Evolutionary conservation across 2,797 vertebrate species (phyloP).

Genomic region (Apodemus agrarius): DNA sequence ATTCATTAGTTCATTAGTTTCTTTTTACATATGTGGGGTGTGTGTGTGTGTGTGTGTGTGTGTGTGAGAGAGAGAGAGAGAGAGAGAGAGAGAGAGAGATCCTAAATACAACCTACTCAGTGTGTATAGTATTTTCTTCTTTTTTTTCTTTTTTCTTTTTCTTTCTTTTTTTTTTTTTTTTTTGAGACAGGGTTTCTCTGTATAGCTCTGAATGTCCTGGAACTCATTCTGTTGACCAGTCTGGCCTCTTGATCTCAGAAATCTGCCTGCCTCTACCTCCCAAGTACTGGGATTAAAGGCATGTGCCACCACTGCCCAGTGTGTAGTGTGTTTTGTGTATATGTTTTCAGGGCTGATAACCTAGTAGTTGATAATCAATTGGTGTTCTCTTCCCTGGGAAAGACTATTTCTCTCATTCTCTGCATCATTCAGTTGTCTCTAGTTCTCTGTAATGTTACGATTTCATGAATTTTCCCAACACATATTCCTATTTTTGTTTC

Average conservation of each 20-base stretch:
- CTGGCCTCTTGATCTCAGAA: too few relatives aligned
- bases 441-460: neutral
- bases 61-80: too few relatives aligned
- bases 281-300: too few relatives aligned
- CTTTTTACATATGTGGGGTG: neutral
- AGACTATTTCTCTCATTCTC: too few relatives aligned
- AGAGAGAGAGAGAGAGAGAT: too few relatives aligned
- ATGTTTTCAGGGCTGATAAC: neutral
- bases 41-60: neutral
- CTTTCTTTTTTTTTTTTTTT: too few relatives aligned
- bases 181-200: too few relatives aligned
- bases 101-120: neutral
- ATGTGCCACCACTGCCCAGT: neutral
- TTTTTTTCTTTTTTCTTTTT: too few relatives aligned
- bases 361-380: neutral
- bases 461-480: neutral
- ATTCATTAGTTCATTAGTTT: neutral
- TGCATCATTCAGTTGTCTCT: neutral
- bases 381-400: neutral
- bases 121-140: neutral
- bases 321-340: neutral
- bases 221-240: too few relatives aligned
- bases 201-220: too few relatives aligned
- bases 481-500: neutral
- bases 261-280: too few relatives aligned